These are phyloP conservation scores for Xylophagus ater DNA, from an alignment of 2,888 invertebrate genomes.

Conservation along the genomic window DNA sequence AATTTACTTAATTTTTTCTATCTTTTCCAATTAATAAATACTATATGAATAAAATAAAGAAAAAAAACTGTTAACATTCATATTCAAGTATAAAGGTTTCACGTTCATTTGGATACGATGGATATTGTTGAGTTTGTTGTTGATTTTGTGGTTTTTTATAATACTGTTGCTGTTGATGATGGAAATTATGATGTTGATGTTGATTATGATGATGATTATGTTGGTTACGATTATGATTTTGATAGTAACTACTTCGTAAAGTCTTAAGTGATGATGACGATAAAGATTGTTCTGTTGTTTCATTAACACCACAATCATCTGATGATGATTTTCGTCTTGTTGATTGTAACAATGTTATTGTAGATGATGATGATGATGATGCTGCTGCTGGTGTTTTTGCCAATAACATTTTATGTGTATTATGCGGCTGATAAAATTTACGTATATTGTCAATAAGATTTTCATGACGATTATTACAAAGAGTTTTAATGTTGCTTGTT, in stretches of 20 bases:
- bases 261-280: no score
- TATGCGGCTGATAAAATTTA: slow-evolving; percentile 31
- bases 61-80: slow-evolving; percentile 31
- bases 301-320: no score
- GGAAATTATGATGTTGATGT: no score
- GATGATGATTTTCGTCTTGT: no score
- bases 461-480: slow-evolving; percentile 22
- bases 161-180: no score
- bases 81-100: slow-evolving; percentile 35
- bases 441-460: slow-evolving; percentile 28
- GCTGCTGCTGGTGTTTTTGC: slow-evolving; percentile 7
- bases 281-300: no score
- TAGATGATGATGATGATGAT: slow-evolving; percentile 6
- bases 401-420: slow-evolving; percentile 1
- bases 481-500: background rate
- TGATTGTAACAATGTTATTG: no score
- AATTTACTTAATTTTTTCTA: no score
- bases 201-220: no score
- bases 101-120: slow-evolving; percentile 4
- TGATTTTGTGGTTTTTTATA: background rate
- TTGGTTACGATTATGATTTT: no score
- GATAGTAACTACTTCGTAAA: no score
- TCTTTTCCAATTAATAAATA: no score
- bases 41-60: background rate
- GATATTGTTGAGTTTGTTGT: background rate